These are phyloP conservation scores for Pteruthius melanotis DNA, from an alignment of 2,113 vertebrate genomes.

Conservation along the genomic window DNA sequence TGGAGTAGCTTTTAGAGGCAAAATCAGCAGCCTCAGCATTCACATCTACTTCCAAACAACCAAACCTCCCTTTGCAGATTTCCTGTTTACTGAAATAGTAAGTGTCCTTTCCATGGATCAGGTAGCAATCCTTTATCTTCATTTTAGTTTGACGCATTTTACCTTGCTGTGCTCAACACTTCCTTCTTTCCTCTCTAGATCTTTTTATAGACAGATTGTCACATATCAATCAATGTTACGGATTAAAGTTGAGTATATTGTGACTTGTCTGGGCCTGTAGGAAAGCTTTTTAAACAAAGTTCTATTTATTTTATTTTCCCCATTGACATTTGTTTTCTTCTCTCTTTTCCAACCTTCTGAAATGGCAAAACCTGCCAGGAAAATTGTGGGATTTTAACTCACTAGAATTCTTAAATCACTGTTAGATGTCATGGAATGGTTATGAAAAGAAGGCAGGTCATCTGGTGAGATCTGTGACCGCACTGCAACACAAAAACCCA, in stretches of 20 bases:
- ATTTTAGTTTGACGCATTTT: neutral
- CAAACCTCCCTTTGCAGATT: neutral
- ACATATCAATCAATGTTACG: neutral
- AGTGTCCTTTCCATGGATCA: neutral
- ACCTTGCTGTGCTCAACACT: neutral
- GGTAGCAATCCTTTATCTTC: neutral
- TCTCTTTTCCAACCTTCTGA: neutral
- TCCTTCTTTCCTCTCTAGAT: neutral
- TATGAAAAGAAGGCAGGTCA: neutral
- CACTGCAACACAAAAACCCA: neutral
- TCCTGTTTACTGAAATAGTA: neutral
- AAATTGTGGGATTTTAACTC: neutral
- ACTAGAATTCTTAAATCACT: neutral
- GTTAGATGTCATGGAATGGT: neutral
- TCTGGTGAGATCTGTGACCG: neutral
- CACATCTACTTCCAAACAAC: neutral
- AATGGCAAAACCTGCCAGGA: neutral
- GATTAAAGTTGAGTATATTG: neutral
- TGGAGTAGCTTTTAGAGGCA: neutral
- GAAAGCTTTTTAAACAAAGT: neutral
- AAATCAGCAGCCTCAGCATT: neutral
- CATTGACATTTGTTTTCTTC: neutral
- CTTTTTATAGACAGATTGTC: conserved; percentile 3
- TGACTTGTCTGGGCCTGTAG: neutral
- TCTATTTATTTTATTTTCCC: neutral